These are phyloP conservation scores for Athalia cordata DNA, from an alignment of 2,888 invertebrate species.

Conservation along the genomic window DNA sequence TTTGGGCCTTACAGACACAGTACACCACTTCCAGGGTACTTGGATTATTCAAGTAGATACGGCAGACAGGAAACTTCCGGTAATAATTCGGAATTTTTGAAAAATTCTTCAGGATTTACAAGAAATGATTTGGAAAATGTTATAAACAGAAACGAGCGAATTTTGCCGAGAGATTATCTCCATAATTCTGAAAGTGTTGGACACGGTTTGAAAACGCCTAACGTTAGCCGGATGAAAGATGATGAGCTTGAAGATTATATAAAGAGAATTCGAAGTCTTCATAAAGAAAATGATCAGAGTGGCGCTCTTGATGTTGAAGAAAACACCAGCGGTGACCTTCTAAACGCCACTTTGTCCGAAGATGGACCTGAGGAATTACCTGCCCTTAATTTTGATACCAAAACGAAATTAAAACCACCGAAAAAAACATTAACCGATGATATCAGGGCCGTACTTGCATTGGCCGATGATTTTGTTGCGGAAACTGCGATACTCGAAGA, in stretches of 20 bases:
- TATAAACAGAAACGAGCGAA: conserved; percentile 30
- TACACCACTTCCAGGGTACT: conserved; percentile 44
- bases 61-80: conserved; percentile 9
- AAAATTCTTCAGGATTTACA: background rate
- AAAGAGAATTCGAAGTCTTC: conserved; percentile 61
- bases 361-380: conserved; percentile 56
- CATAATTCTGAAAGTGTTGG: conserved; percentile 23
- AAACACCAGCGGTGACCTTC: conserved; percentile 66
- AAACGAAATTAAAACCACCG: background rate
- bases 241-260: conserved; percentile 66
- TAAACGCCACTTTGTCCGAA: conserved; percentile 64
- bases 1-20: conserved; percentile 44
- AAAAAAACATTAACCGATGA: conserved; percentile 35
- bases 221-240: conserved; percentile 50
- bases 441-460: conserved; percentile 53
- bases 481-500: conserved; percentile 29
- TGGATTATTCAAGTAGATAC: conserved; percentile 45
- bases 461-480: conserved; percentile 57
- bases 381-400: conserved; percentile 47
- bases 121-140: conserved; percentile 38
- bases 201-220: background rate
- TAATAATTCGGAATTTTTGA: conserved; percentile 3
- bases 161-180: conserved; percentile 42
- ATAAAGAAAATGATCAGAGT: conserved; percentile 57
- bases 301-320: conserved; percentile 64